Conservation (phyloP, 2,797 vertebrate species). For the Lacerta agilis region DNA sequence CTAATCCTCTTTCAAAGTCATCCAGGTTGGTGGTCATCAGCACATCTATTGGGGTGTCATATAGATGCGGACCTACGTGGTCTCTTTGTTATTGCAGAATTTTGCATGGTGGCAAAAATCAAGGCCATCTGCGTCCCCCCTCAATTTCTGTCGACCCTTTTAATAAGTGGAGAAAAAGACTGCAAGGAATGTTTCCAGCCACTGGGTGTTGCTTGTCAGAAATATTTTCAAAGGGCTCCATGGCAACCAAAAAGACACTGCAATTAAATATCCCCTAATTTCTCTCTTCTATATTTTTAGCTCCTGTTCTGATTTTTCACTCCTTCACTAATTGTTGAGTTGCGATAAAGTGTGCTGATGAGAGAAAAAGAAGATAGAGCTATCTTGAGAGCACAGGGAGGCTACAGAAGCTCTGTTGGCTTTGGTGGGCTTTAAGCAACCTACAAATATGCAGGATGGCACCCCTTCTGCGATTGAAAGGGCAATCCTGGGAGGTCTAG, state of each 20-base stretch:
- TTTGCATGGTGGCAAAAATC: not conserved
- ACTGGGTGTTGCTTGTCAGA: constrained; percentile 11
- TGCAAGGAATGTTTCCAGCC: not conserved
- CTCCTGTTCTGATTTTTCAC: constrained; percentile 12
- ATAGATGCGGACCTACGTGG: not conserved
- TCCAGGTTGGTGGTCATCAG: not conserved
- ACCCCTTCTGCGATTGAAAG: not conserved
- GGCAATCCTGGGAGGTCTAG: not conserved
- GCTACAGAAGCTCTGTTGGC: not conserved
- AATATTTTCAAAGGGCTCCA: constrained; percentile 33
- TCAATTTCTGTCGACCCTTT: not conserved
- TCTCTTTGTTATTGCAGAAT: not conserved
- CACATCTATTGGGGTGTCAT: not conserved
- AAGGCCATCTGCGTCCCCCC: not conserved
- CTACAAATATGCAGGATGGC: not conserved
- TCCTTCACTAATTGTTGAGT: constrained; percentile 26
- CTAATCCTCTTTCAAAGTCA: too few relatives aligned
- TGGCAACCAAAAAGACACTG: constrained; percentile 30
- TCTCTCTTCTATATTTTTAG: constrained; percentile 39
- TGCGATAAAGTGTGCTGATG: not conserved
- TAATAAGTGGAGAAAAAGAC: not conserved
- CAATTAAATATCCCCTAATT: constrained; percentile 44
- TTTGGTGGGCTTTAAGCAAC: not conserved
- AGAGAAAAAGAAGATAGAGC: not conserved
- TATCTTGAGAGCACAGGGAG: not conserved